These are phyloP conservation scores for Bombus terrestris DNA, from an alignment of 1,140 invertebrate genomes.

Conservation along the genomic window DNA sequence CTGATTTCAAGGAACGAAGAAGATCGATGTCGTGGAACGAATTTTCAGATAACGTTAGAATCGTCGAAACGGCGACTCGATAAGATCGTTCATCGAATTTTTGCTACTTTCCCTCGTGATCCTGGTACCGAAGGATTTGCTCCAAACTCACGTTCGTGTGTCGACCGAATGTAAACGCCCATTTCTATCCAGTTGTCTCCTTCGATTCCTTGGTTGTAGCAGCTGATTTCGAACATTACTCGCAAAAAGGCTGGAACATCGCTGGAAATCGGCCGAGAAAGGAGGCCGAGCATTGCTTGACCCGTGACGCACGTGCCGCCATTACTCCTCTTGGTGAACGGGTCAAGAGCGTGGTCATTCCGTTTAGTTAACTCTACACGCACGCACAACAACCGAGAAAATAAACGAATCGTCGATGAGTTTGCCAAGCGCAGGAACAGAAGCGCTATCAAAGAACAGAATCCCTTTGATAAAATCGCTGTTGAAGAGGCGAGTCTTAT, in stretches of 20 bases:
- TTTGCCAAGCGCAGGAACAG: background rate
- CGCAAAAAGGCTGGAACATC: background rate
- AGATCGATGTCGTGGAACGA: background rate
- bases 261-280: background rate
- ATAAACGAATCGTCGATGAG: background rate
- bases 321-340: background rate
- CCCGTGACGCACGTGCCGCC: background rate
- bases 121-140: background rate
- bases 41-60: background rate
- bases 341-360: background rate
- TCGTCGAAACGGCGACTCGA: background rate
- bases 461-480: background rate
- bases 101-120: background rate
- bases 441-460: background rate
- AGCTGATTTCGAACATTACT: background rate
- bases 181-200: no score
- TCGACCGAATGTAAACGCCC: background rate
- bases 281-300: background rate
- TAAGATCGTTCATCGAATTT: conserved; percentile 13
- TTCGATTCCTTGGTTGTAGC: background rate
- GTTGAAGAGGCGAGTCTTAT: background rate
- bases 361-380: background rate
- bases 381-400: background rate
- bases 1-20: background rate
- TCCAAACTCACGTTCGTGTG: background rate